Evolutionary conservation across 2,888 invertebrate genomes (phyloP), one percentile per base, ranked within the genome.

Genomic region (Drosophila rellima): DNA sequence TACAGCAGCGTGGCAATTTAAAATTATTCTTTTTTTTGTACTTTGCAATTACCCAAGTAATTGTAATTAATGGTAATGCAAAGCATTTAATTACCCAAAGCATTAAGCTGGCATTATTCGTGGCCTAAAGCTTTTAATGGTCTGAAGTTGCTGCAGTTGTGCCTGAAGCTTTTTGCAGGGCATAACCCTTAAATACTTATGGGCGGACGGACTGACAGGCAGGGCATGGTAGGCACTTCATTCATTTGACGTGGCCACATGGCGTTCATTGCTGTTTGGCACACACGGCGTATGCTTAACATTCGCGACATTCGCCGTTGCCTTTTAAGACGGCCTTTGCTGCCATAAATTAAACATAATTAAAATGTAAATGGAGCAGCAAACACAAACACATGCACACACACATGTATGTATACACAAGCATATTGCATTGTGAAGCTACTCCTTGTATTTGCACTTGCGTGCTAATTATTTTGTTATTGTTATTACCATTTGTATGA

Each of bases 331-430:
- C 65, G 66, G 61, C 66, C 55, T 54, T 64, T 74, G 56, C 63
- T 64, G 78, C 68, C 74, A 78, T 86, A 81, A 86, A 86, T 86
- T 74, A 78, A 61, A 61, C 62, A 65, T 86, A 74, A 86, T 83
- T 86, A 77, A 82, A 78, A 80, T 83, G 78, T 77, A 74, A 83
- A 74, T 80, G 74, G 69, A 70, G 62, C 81, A 67, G 50, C 55
- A 61, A 47, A 44, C 15, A 48, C 42, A 57, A 35, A 31, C 42
- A 57, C 62, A 70, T n/a, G n/a, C 26, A 39, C 40, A 47, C 31
- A 33, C 51, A 44, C 33, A 15, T 26, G 18, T 13, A 51, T n/a
- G n/a, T 7, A 26, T n/a, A 37, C 23, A 40, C 11, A 17, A 3
- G 37, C 17, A 15, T 8, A 40, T 52, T 52, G 56, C 35, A 52